phyloP scores from a whole-genome alignment of 2,888 invertebrate genomes.

The Andrena fulva region DNA sequence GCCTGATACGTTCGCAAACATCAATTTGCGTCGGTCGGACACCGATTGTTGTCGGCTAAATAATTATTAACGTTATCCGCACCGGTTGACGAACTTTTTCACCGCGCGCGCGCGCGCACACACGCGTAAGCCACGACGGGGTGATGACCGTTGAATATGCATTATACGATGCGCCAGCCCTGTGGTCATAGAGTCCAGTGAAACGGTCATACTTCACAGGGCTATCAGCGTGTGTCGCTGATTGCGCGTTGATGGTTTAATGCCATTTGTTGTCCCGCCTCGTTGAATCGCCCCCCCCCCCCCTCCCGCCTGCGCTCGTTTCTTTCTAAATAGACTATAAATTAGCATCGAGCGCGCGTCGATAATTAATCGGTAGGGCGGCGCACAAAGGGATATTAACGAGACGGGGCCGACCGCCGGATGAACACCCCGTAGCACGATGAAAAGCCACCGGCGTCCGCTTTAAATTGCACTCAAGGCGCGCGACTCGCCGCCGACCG shows the following conservation, averaged over 20 bases:
- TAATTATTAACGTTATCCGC: slow-evolving; percentile 61
- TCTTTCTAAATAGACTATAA: slow-evolving; percentile 21
- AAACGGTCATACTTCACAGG: slow-evolving; percentile 49
- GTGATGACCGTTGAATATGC: slow-evolving; percentile 53
- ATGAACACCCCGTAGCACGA: slow-evolving; percentile 9
- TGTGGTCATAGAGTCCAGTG: slow-evolving; percentile 31
- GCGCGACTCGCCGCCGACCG: neutral
- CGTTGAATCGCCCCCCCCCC: slow-evolving; percentile 37
- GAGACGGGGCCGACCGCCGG: slow-evolving; percentile 7
- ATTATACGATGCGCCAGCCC: slow-evolving; percentile 31
- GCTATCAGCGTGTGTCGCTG: slow-evolving; percentile 47
- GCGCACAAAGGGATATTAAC: slow-evolving; percentile 26
- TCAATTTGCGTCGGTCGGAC: slow-evolving; percentile 50
- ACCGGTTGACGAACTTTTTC: slow-evolving; percentile 40
- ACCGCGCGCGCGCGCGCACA: neutral
- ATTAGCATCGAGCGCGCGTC: slow-evolving; percentile 32
- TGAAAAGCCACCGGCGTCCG: slow-evolving; percentile 33
- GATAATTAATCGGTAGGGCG: slow-evolving; percentile 44
- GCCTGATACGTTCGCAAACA: slow-evolving; percentile 50
- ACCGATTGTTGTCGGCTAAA: slow-evolving; percentile 52
- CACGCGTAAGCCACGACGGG: neutral
- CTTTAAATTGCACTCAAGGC: slow-evolving; percentile 20
- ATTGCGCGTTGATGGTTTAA: slow-evolving; percentile 57
- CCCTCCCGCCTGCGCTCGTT: too few species aligned
- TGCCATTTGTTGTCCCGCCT: slow-evolving; percentile 34